Conservation (phyloP, 2,888 invertebrate species). For the Xestoiulus laeticollis region DNA sequence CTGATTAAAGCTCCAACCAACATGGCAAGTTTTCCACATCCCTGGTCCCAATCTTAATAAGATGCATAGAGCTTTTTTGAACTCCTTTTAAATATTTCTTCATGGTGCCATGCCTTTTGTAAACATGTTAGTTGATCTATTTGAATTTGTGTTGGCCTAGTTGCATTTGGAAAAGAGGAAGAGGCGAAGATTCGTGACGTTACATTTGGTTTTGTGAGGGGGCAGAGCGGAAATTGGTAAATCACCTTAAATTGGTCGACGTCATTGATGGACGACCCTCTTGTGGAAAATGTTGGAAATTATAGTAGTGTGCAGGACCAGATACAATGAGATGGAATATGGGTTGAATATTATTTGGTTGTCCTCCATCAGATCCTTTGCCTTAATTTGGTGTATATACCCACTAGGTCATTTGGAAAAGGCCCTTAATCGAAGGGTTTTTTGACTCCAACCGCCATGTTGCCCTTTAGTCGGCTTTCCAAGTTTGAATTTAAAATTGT, state of each 20-base stretch:
- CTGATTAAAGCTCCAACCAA: background rate
- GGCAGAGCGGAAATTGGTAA: background rate
- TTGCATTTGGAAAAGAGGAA: background rate
- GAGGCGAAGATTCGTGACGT: background rate
- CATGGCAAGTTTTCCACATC: background rate
- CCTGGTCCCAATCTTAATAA: background rate
- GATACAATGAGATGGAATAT: background rate
- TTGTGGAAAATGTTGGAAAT: background rate
- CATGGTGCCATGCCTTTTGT: background rate
- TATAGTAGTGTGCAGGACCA: background rate
- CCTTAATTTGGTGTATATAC: too few relatives aligned
- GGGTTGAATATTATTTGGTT: too few relatives aligned
- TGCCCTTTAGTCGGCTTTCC: background rate
- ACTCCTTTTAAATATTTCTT: background rate
- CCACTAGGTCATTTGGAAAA: too few relatives aligned
- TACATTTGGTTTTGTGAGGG: background rate
- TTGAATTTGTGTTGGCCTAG: background rate
- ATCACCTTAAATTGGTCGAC: background rate
- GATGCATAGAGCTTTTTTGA: background rate
- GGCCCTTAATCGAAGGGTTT: too few relatives aligned
- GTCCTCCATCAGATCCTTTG: too few relatives aligned
- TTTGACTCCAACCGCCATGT: background rate
- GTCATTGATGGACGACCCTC: background rate
- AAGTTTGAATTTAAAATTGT: background rate
- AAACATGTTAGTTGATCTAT: background rate